Evolutionary conservation across 2,113 vertebrate species (phyloP).

Genomic region (Acrocephalus arundinaceus): DNA sequence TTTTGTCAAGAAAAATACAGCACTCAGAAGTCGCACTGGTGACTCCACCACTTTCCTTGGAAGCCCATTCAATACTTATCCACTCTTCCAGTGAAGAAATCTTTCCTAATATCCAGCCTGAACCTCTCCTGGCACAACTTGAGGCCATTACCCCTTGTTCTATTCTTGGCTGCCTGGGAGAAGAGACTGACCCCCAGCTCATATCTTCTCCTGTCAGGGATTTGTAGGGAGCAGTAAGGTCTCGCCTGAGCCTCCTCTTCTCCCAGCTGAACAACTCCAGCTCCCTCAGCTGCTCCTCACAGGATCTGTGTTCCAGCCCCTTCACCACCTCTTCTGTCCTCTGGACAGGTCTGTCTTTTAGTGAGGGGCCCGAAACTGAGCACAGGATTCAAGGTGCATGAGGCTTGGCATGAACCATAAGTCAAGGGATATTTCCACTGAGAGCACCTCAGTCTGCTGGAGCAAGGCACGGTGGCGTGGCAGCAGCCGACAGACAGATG

Average conservation of each 20-base stretch:
- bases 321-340: neutral
- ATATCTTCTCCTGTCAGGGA: too few species aligned
- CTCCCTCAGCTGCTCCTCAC: neutral
- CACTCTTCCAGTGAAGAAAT: neutral
- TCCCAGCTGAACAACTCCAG: neutral
- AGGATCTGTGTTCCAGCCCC: neutral
- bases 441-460: neutral
- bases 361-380: neutral
- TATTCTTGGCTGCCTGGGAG: neutral
- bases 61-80: neutral
- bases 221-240: fast-evolving
- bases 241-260: neutral
- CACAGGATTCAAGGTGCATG: neutral
- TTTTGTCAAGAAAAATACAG: neutral
- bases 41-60: neutral
- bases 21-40: neutral
- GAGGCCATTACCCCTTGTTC: neutral
- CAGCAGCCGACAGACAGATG: neutral
- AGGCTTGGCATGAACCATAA: neutral
- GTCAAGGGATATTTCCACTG: neutral
- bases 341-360: neutral
- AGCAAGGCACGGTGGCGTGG: neutral
- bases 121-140: neutral
- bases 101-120: neutral
- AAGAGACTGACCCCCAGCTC: neutral